Base-by-base conservation (phyloP, 2,888 invertebrate species). In the Drosophila hamatofila region DNA sequence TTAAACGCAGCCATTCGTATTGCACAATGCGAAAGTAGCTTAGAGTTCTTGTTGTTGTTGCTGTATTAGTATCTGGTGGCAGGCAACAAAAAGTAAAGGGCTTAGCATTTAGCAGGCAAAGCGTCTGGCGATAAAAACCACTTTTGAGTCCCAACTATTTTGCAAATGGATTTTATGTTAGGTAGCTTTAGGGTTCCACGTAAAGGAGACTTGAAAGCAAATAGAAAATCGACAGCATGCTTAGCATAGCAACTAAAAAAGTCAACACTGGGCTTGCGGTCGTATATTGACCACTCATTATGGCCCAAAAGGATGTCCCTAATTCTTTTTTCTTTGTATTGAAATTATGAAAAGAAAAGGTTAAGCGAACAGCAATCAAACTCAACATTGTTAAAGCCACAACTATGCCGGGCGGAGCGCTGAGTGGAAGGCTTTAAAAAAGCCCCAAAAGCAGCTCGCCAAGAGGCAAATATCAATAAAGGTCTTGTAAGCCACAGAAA, bases 391-490 rank as follows among this genome's bases (percentile, higher is more conserved):
- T 79, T 78, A 75, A 67, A 64, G 71, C 61, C 72, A 56, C 67
- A 76, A 76, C 52, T 51, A 59, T 48, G 35, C 11, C 21, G 23
- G 11, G 14, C n/a, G 14, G 6, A n/a, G 5, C 25, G n/a, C 58
- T 37, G 16, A n/a, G 8, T 21, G 12, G 42, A 3, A 8, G 18
- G 7, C 18, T 51, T 35, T 61, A 25, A 66, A 81, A 89, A 80
- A 63, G 56, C 72, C 68, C 37, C 44, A 78, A 75, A 74, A 63
- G 59, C 81, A 74, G 58, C 37, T 70, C 70, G 72, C 56, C 71
- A 42, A 65, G 61, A 74, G 71, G 61, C 75, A 78, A 84, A 66
- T 86, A 87, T 83, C 84, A 86, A 80, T 89, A 83, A 86, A 80
- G 78, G 72, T 42, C 88, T 57, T 88, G 88, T 81, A 84, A 87